Evolutionary conservation across 2,113 vertebrate species (phyloP).

Genomic region (Gallinago paraguaiae): DNA sequence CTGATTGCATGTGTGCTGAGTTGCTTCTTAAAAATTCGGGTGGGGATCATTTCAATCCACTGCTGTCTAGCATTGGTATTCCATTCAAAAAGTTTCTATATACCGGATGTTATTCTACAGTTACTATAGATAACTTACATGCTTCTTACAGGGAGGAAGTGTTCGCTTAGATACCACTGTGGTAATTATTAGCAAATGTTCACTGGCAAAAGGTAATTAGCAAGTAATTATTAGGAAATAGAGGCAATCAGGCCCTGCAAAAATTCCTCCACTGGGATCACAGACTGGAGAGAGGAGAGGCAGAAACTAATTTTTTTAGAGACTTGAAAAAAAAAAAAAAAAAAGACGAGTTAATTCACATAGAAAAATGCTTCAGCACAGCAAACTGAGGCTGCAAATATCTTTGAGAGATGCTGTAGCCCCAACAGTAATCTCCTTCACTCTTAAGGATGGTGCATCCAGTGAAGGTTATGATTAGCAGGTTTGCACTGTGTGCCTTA

Average conservation of each 20-base stretch:
- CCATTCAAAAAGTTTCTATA: not conserved
- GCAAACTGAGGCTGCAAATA: not conserved
- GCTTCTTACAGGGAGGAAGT: not conserved
- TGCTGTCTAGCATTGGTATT: not conserved
- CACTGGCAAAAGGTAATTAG: slow-evolving; percentile 36
- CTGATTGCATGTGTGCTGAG: not conserved
- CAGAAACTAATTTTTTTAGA: not conserved
- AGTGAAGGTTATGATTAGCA: not conserved
- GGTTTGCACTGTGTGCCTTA: not conserved
- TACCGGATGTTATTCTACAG: not conserved
- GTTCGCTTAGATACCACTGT: not conserved
- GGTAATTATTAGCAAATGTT: slow-evolving; percentile 34
- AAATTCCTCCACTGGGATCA: not conserved
- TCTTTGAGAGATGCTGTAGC: not conserved
- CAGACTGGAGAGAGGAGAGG: not conserved
- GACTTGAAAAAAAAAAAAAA: not conserved
- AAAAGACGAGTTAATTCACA: fast-evolving
- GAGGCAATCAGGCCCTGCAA: not conserved
- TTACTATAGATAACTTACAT: not conserved
- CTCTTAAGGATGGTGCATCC: not conserved
- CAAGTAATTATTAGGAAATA: slow-evolving; percentile 10
- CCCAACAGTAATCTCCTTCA: not conserved
- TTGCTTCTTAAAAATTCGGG: not conserved
- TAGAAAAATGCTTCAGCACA: not conserved
- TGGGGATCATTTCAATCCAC: not conserved